Evolutionary conservation across 2,888 invertebrate species (phyloP).

Genomic region (Chrysotoxum bicinctum): DNA sequence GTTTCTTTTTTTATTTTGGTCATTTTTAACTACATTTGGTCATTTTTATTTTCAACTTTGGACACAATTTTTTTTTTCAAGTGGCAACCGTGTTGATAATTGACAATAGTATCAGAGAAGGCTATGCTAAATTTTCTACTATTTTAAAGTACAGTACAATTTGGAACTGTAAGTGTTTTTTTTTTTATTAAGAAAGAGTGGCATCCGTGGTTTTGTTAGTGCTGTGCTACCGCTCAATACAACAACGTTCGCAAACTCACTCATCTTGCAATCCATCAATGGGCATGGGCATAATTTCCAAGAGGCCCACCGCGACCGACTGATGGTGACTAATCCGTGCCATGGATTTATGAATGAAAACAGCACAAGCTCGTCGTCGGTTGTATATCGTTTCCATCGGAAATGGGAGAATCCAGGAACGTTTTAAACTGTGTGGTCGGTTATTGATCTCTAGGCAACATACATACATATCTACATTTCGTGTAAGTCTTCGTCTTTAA

Average conservation of each 20-base stretch:
- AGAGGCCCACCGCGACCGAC: conserved; percentile 20
- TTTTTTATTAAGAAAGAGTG: not conserved
- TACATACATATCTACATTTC: conserved; percentile 32
- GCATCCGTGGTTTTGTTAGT: not conserved
- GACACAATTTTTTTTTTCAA: too few species aligned
- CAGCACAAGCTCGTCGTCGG: conserved; percentile 21
- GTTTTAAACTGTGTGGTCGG: conserved; percentile 71
- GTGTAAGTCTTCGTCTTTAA: conserved; percentile 20
- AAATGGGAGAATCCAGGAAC: conserved; percentile 70
- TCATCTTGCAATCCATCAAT: conserved; percentile 69
- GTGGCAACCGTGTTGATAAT: too few species aligned
- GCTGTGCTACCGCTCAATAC: conserved; percentile 35
- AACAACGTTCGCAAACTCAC: conserved; percentile 40
- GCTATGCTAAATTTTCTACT: too few species aligned
- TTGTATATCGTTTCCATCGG: conserved; percentile 39
- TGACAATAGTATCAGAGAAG: too few species aligned
- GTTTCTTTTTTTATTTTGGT: too few species aligned
- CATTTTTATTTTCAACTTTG: too few species aligned
- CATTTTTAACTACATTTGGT: too few species aligned
- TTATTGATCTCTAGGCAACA: conserved; percentile 64
- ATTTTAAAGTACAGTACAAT: too few species aligned
- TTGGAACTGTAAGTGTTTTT: too few species aligned
- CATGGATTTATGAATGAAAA: conserved; percentile 70
- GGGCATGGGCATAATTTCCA: conserved; percentile 52
- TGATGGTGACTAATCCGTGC: conserved; percentile 64